These are phyloP conservation scores for Taphrorychus bicolor DNA, from an alignment of 2,888 invertebrate species.

Conservation along the genomic window DNA sequence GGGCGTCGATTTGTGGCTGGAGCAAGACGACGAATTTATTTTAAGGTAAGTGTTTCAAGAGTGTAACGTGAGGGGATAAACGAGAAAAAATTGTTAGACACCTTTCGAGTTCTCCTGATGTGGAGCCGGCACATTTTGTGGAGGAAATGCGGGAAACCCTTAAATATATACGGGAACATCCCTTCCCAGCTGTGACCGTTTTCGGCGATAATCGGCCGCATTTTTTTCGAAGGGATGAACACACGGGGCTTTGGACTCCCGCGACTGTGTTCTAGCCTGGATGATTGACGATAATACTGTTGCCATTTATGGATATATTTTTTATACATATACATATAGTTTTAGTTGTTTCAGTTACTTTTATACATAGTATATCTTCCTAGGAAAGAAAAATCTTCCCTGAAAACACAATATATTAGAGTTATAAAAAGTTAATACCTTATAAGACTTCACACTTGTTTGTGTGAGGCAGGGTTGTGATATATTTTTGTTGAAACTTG, in stretches of 20 bases:
- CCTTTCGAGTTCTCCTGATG: constrained; percentile 54
- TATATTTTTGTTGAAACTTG: no score
- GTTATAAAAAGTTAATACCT: no score
- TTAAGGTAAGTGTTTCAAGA: constrained; percentile 70
- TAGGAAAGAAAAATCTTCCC: no score
- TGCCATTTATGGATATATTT: neutral
- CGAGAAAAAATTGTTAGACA: constrained; percentile 26
- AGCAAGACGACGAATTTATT: constrained; percentile 91
- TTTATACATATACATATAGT: neutral
- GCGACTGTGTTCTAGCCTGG: constrained; percentile 22
- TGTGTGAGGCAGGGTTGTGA: no score
- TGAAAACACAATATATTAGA: no score
- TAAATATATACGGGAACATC: constrained; percentile 93
- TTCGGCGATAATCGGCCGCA: constrained; percentile 92
- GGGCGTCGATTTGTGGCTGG: constrained; percentile 88
- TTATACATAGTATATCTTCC: no score
- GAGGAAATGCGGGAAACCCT: constrained; percentile 84
- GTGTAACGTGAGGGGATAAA: no score
- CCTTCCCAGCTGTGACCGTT: constrained; percentile 92
- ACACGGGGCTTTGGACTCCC: constrained; percentile 75
- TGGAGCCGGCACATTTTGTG: constrained; percentile 90
- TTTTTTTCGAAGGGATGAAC: constrained; percentile 88
- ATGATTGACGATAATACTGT: neutral
- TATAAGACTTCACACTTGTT: no score
- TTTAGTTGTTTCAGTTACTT: no score